Percentiles rank a stretch among this genome's conserved stretches.
These are phyloP conservation scores for Epizoanthus illoricatus DNA, from an alignment of 92 coral and sea anemone genomes.

Conservation along the genomic window DNA sequence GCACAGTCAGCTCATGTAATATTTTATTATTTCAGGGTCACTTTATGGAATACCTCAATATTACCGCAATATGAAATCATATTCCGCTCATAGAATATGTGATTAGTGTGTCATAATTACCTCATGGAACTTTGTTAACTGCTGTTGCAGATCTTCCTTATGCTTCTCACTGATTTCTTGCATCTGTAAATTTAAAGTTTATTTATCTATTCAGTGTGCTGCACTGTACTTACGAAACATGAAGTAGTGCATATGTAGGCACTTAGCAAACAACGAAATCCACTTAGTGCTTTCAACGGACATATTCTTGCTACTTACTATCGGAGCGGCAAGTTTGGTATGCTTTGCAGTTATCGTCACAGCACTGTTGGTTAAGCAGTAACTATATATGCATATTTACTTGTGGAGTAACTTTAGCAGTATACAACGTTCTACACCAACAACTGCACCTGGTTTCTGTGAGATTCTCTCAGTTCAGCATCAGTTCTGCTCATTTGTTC, in stretches of 20 bases:
- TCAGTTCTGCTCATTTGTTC: slow-evolving; percentile 83
- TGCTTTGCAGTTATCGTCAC: no score
- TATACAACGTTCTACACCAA: neutral
- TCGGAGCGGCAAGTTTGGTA: no score
- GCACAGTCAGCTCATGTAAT: no score
- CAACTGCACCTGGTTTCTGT: slow-evolving; percentile 76
- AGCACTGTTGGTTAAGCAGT: no score
- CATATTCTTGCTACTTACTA: no score
- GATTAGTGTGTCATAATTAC: slow-evolving; percentile 36
- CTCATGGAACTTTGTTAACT: slow-evolving; percentile 88
- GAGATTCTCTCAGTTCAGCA: slow-evolving; percentile 73
- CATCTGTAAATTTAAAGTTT: slow-evolving; percentile 48
- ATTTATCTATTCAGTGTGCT: neutral
- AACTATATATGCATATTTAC: no score
- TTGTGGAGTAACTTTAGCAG: neutral
- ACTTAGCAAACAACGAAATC: no score
- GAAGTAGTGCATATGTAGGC: neutral
- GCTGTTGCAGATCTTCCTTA: slow-evolving; percentile 83
- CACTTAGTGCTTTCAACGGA: no score
- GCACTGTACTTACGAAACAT: neutral
- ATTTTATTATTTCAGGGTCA: no score
- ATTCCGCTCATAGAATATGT: neutral
- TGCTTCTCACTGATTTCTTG: slow-evolving; percentile 79
- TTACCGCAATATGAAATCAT: no score
- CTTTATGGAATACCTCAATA: no score